Evolutionary conservation across 2,113 vertebrate species (phyloP).

Genomic region (Sturnus vulgaris): DNA sequence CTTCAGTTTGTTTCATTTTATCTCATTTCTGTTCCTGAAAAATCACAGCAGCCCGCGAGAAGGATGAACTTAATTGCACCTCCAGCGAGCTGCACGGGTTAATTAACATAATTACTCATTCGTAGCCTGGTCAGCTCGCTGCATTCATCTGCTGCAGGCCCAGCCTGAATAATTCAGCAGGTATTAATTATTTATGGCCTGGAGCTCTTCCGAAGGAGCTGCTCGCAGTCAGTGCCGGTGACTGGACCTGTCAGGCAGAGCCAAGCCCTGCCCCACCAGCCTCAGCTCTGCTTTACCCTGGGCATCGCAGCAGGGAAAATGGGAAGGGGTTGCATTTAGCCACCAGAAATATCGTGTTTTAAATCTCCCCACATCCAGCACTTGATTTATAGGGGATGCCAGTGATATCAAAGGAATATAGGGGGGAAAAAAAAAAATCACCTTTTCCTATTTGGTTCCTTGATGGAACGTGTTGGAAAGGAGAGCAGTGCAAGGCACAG

Average conservation of each 20-base stretch:
- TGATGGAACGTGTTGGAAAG: neutral
- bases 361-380: neutral
- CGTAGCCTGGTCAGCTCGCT: neutral
- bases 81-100: neutral
- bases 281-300: neutral
- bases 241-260: neutral
- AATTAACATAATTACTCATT: conserved; percentile 54
- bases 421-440: neutral
- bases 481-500: neutral
- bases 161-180: conserved; percentile 53
- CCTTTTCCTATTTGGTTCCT: neutral
- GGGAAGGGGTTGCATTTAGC: neutral
- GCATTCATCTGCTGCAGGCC: conserved; percentile 4
- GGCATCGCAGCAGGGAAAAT: neutral
- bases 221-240: neutral
- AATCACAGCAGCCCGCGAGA: neutral
- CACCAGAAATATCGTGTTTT: neutral
- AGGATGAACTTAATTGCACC: neutral
- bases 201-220: neutral
- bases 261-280: neutral
- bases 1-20: neutral
- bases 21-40: neutral
- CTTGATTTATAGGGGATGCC: neutral
- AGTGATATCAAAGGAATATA: neutral
- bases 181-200: conserved; percentile 46